Evolutionary conservation across 1,140 invertebrate genomes (phyloP).

Genomic region (Drosophila eugracilis): DNA sequence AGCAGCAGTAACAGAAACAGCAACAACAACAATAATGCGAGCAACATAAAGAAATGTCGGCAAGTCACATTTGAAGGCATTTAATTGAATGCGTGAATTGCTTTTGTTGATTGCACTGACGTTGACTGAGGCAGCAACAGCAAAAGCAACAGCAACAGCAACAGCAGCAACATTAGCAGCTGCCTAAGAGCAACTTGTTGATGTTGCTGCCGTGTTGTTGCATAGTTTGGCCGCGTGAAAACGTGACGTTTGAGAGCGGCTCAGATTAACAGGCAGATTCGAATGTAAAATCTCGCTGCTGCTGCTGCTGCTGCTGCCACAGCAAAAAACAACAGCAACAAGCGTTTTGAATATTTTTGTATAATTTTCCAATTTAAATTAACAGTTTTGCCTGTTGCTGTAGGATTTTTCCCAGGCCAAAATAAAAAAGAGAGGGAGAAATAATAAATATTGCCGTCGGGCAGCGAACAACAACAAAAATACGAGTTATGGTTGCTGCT

Average conservation of each 20-base stretch:
- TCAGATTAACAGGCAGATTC: constrained; percentile 76
- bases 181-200: constrained; percentile 27
- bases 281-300: constrained; percentile 66
- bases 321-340: no score
- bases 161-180: constrained; percentile 1
- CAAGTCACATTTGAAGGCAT: constrained; percentile 82
- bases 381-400: constrained; percentile 57
- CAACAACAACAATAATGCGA: constrained; percentile 18
- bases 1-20: constrained; percentile 9
- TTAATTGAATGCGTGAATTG: constrained; percentile 84
- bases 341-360: constrained; percentile 82
- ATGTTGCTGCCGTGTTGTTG: constrained; percentile 56
- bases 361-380: constrained; percentile 84
- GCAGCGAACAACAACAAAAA: constrained; percentile 59
- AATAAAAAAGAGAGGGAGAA: constrained; percentile 29
- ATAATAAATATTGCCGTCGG: constrained; percentile 45
- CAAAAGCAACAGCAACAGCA: constrained; percentile 23
- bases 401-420: constrained; percentile 74
- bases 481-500: constrained; percentile 60
- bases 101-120: constrained; percentile 77
- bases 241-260: constrained; percentile 77
- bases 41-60: constrained; percentile 61
- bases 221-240: constrained; percentile 76
- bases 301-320: no score
- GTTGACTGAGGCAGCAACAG: constrained; percentile 10